These are phyloP conservation scores for Drosophila pseudotakahashii DNA, from an alignment of 2,888 invertebrate genomes.

Conservation along the genomic window DNA sequence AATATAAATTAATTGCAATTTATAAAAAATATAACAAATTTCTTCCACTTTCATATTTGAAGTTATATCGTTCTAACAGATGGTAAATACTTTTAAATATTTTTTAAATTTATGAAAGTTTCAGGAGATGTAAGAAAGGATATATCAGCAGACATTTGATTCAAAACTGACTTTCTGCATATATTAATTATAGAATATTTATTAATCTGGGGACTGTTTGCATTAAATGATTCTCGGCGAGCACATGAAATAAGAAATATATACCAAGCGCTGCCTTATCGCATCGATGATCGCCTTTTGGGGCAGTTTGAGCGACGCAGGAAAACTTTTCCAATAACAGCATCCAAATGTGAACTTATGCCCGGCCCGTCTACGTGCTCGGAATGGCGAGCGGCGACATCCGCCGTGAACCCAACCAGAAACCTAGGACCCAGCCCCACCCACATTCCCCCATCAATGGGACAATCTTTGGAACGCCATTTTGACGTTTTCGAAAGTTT, in stretches of 20 bases:
- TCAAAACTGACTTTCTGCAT: background rate
- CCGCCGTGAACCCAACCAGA: slow-evolving; percentile 21
- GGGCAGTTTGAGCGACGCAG: slow-evolving; percentile 61
- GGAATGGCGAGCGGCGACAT: slow-evolving; percentile 60
- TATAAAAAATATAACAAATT: background rate
- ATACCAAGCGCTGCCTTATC: slow-evolving; percentile 64
- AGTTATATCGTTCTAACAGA: too few species aligned
- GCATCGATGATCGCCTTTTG: slow-evolving; percentile 71
- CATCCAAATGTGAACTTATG: slow-evolving; percentile 77
- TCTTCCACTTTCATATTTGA: background rate
- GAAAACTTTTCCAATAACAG: slow-evolving; percentile 79
- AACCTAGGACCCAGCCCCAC: slow-evolving; percentile 20
- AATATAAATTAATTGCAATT: background rate
- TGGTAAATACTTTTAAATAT: too few species aligned
- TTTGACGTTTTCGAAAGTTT: slow-evolving; percentile 80
- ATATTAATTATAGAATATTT: slow-evolving; percentile 7
- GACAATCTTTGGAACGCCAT: slow-evolving; percentile 77
- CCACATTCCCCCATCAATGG: slow-evolving; percentile 59
- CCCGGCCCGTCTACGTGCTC: slow-evolving; percentile 69
- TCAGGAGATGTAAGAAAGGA: too few species aligned
- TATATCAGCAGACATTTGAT: too few species aligned
- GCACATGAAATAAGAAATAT: slow-evolving; percentile 59
- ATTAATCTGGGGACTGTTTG: slow-evolving; percentile 15
- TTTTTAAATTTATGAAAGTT: too few species aligned
- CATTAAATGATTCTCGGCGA: slow-evolving; percentile 9